These are phyloP conservation scores for Heliocidaris erythrogramma DNA, from an alignment of 35 echinoderm and acorn worm genomes.

Conservation along the genomic window DNA sequence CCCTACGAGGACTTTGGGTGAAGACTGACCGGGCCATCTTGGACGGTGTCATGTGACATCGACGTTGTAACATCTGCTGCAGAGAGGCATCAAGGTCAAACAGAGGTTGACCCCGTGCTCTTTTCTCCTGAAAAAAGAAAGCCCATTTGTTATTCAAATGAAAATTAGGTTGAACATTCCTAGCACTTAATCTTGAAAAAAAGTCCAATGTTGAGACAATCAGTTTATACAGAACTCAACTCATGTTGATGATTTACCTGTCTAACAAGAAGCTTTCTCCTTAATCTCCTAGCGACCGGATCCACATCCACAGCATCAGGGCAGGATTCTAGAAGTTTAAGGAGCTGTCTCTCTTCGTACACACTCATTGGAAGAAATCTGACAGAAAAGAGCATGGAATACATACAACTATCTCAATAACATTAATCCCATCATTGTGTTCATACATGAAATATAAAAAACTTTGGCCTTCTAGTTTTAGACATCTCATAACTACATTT, in stretches of 20 bases:
- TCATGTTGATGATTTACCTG: conserved; percentile 63
- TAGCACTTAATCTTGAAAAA: not conserved
- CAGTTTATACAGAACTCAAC: too few relatives aligned
- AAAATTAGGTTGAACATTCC: not conserved
- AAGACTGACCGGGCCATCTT: conserved; percentile 54
- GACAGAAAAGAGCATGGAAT: not conserved
- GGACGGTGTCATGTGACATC: conserved; percentile 58
- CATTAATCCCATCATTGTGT: too few relatives aligned
- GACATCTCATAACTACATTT: not conserved
- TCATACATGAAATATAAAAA: not conserved
- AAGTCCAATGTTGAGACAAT: not conserved
- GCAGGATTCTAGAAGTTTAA: conserved; percentile 79
- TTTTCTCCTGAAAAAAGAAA: conserved; percentile 77
- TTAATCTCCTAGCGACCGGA: conserved; percentile 65
- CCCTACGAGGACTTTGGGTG: conserved; percentile 58
- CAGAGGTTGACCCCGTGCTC: conserved; percentile 75
- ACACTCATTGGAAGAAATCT: conserved; percentile 94
- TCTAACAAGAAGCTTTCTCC: conserved; percentile 90
- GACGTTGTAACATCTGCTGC: conserved; percentile 66
- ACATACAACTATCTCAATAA: too few relatives aligned
- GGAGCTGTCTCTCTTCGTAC: conserved; percentile 89
- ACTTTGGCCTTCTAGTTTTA: not conserved
- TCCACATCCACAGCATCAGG: conserved; percentile 86
- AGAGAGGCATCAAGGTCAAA: conserved; percentile 85
- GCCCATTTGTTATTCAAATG: not conserved